A percentile compares a stretch with the other conserved stretches of the same genome.
phyloP scores from a whole-genome alignment of 2,113 vertebrate species.

The Camelus bactrianus region DNA sequence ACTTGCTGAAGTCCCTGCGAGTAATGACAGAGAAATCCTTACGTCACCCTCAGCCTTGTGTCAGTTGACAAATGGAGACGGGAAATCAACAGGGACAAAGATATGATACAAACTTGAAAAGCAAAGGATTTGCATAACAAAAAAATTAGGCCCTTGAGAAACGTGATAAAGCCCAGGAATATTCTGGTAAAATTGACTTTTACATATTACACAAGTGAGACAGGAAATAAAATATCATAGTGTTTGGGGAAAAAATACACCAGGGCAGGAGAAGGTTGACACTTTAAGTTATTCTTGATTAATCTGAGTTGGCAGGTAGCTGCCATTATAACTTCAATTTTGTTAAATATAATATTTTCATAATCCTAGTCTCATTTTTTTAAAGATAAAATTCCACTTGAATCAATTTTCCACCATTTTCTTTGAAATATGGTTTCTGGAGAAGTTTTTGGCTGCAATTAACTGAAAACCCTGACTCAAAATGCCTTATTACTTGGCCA shows the following conservation, averaged over 20 bases:
- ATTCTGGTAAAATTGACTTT: conserved; percentile 24
- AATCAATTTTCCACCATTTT: background rate
- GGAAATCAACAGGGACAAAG: background rate
- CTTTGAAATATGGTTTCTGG: background rate
- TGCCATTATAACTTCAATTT: background rate
- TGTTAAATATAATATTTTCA: conserved; percentile 4
- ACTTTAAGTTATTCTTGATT: background rate
- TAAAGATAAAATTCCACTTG: background rate
- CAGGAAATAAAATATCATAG: background rate
- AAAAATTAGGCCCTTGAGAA: conserved; percentile 16
- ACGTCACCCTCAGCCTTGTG: background rate
- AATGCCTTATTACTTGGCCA: background rate
- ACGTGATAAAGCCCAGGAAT: background rate
- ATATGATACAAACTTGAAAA: background rate
- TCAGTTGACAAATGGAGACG: background rate
- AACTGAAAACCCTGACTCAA: background rate
- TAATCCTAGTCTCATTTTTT: conserved; percentile 5
- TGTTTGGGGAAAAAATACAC: background rate
- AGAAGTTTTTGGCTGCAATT: background rate
- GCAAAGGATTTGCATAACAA: background rate
- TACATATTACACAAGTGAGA: background rate
- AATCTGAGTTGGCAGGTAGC: background rate
- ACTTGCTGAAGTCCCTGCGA: background rate
- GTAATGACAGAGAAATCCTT: background rate
- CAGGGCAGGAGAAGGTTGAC: background rate